Percentiles rank a stretch among this genome's conserved stretches.
Evolutionary conservation across 2,888 invertebrate species (phyloP).

Genomic region (Orthonevra nobilis): DNA sequence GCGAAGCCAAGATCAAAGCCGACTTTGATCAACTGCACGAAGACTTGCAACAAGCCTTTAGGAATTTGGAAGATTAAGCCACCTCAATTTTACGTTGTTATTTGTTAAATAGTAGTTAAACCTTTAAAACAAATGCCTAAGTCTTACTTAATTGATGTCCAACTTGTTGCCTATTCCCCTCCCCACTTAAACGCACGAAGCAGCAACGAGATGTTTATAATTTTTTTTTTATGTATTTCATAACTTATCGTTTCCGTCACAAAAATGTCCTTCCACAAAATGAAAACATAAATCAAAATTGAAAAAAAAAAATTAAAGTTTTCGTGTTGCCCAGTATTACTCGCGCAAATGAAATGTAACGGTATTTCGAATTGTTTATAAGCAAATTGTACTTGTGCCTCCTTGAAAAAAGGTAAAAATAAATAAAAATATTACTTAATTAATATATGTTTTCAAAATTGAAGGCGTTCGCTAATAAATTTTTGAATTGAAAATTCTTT

Average conservation of each 20-base stretch:
- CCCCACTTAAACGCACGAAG: neutral
- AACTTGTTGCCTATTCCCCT: conserved; percentile 26
- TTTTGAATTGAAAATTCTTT: too few species aligned
- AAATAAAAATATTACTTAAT: too few species aligned
- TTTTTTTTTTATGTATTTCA: conserved; percentile 45
- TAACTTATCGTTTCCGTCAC: conserved; percentile 60
- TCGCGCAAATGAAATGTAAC: conserved; percentile 27
- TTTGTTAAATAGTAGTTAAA: conserved; percentile 68
- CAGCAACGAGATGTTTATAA: conserved; percentile 33
- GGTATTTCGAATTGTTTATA: conserved; percentile 45
- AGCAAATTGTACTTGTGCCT: conserved; percentile 45
- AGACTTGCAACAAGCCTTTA: conserved; percentile 98
- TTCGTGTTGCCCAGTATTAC: conserved; percentile 67
- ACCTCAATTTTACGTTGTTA: conserved; percentile 44
- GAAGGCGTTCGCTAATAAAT: too few species aligned
- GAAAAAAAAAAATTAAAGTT: conserved; percentile 14
- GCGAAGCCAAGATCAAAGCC: conserved; percentile 97
- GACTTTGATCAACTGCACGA: conserved; percentile 98
- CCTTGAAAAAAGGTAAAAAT: conserved; percentile 50
- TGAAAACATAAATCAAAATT: conserved; percentile 1
- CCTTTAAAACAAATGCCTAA: conserved; percentile 49
- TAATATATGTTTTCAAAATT: conserved; percentile 60
- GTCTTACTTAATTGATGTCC: conserved; percentile 54
- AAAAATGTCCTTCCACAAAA: conserved; percentile 50
- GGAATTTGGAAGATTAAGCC: conserved; percentile 97